phyloP scores from a whole-genome alignment of 2,797 vertebrate genomes.

The Fringilla coelebs region DNA sequence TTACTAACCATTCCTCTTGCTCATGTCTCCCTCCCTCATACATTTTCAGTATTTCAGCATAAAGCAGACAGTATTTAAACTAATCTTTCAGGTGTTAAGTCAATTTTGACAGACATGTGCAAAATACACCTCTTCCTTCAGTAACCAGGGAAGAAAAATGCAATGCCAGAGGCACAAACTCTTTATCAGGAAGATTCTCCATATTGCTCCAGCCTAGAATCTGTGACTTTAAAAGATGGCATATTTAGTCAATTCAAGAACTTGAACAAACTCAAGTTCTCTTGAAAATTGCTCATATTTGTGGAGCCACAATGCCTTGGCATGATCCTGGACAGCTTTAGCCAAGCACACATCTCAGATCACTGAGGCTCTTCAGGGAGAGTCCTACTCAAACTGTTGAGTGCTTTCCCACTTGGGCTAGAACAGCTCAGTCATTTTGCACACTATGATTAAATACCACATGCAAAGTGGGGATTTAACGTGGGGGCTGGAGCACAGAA shows the following conservation, averaged over 20 bases:
- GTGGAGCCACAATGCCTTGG: fast-evolving
- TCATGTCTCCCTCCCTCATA: not conserved
- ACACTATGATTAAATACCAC: not conserved
- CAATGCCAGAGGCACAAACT: not conserved
- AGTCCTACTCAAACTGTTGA: not conserved
- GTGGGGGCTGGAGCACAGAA: not conserved
- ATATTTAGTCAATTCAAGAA: not conserved
- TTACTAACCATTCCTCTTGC: not conserved
- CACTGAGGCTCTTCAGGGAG: not conserved
- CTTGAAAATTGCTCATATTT: not conserved
- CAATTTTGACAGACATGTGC: not conserved
- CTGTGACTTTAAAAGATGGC: not conserved
- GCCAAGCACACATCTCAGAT: not conserved
- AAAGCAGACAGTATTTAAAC: not conserved
- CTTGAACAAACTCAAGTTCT: not conserved
- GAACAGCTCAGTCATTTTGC: not conserved
- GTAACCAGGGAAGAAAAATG: not conserved
- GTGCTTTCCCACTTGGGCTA: not conserved
- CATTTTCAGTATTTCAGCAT: not conserved
- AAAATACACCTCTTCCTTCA: not conserved
- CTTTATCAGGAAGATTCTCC: not conserved
- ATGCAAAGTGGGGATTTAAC: not conserved
- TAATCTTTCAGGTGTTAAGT: not conserved
- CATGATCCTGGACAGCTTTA: not conserved
- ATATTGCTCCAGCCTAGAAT: not conserved